Evolutionary conservation across 2,888 invertebrate species (phyloP).

Genomic region (Tyria jacobaeae): DNA sequence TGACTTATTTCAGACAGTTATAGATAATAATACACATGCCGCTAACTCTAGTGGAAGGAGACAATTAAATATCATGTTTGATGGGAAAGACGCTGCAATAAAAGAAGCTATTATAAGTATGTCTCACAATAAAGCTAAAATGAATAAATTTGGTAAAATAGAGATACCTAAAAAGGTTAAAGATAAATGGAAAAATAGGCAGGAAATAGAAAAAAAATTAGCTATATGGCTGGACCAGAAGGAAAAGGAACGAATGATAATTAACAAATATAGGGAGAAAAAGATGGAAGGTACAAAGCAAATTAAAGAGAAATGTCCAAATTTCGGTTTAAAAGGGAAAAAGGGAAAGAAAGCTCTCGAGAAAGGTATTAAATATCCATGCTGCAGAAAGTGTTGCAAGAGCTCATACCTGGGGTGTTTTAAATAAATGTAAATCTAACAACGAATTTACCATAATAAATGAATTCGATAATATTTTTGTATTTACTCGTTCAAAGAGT

Average conservation of each 20-base stretch:
- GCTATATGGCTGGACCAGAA: slow-evolving; percentile 58
- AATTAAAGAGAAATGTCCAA: slow-evolving; percentile 45
- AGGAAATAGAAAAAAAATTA: slow-evolving; percentile 50
- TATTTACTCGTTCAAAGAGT: no score
- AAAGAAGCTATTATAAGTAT: neutral
- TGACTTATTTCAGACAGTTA: neutral
- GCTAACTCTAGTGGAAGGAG: slow-evolving; percentile 10
- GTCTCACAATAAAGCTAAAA: neutral
- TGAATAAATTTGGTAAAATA: neutral
- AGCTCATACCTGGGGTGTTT: slow-evolving; percentile 66
- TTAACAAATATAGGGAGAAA: slow-evolving; percentile 37
- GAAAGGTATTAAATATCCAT: slow-evolving; percentile 50
- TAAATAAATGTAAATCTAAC: neutral
- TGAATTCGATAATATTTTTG: no score
- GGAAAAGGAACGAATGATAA: slow-evolving; percentile 25
- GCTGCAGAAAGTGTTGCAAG: slow-evolving; percentile 74
- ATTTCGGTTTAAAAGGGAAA: slow-evolving; percentile 25
- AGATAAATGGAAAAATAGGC: neutral
- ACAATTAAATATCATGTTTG: neutral
- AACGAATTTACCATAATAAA: neutral
- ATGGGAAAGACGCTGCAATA: neutral
- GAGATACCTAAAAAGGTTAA: neutral
- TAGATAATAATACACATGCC: neutral
- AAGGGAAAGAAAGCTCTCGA: slow-evolving; percentile 7
- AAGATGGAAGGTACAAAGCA: neutral